Base-by-base conservation (phyloP, 2,113 vertebrate genomes). In the Rhinolophus sinicus region DNA sequence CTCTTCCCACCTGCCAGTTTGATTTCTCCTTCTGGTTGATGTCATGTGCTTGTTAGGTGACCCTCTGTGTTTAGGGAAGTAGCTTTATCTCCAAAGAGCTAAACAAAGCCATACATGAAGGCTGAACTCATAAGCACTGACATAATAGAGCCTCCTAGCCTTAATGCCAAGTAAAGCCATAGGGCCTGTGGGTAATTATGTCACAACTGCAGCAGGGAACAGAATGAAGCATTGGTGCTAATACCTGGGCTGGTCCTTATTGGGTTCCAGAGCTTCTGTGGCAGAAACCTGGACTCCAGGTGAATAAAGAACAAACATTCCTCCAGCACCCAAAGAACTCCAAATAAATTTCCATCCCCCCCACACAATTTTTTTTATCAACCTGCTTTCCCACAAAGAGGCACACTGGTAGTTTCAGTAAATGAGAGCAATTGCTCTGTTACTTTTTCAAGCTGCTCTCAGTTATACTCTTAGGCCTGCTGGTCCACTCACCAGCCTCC, bases 11-110 rank as follows among this genome's bases (percentile, higher is more conserved):
- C 44, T 67, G 54, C 40, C 60, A 18, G 47, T 58, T 52, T 28
- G 50, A 69, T 35, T 7, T 77, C 24, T 67, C 64, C 64, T 89
- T 24, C 56, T 22, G 67, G 64, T 21, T 2, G 6, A 54, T 19
- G 54, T 12, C 35, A 81, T 22, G 26, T 47, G 73, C 67, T 75
- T 78, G 19, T 50, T 64, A 60, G 1, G 3, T 21, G 82, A 6
- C 58, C 33, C 24, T 87, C 80, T 82, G 54, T 77, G 50, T 69
- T 86, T 77, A 72, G 47, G 6, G 58, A 87, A 87, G 54, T 77
- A 14, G 44, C 52, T 7, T 81, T 33, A 44, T 75, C 24, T 21
- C 60, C 91, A 67, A 70, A 89, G n/a, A 92, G 62, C 16, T 12
- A 75, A 22, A 70, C 6, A 8, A 81, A 81, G 60, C 38, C 52